Evolutionary conservation across 2,113 vertebrate species (phyloP).

Genomic region (Oncorhynchus gorbuscha): DNA sequence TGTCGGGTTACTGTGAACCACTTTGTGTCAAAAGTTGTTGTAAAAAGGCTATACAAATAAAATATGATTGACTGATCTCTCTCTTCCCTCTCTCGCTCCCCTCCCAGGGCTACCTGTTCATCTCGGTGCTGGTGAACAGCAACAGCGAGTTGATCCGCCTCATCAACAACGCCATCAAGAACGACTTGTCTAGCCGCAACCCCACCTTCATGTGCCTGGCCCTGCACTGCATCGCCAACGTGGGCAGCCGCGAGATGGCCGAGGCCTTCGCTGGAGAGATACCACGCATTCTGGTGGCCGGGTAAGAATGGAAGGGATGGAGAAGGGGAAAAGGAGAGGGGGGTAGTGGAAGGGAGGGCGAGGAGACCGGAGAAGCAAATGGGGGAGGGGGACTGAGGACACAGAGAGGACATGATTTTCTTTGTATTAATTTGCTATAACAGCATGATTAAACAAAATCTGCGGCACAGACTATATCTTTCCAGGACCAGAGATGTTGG

Average conservation of each 20-base stretch:
- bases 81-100: background rate
- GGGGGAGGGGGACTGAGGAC: background rate
- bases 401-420: background rate
- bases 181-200: constrained; percentile 92
- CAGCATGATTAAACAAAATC: too few relatives aligned
- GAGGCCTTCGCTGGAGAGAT: constrained; percentile 92
- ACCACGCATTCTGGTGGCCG: constrained; percentile 88
- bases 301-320: constrained; percentile 69
- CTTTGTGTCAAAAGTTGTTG: too few relatives aligned
- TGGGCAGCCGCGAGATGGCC: constrained; percentile 92
- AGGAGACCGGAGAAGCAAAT: background rate
- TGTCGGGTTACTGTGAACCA: too few relatives aligned
- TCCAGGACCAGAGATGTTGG: too few relatives aligned
- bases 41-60: background rate
- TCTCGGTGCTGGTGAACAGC: constrained; percentile 92
- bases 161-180: constrained; percentile 95
- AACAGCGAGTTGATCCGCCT: constrained; percentile 92
- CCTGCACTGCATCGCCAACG: constrained; percentile 91
- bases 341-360: background rate
- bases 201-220: constrained; percentile 96
- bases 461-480: too few relatives aligned
- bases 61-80: too few relatives aligned
- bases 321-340: too few relatives aligned
- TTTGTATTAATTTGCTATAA: too few relatives aligned
- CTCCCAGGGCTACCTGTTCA: constrained; percentile 88